phyloP scores from a whole-genome alignment of 2,113 vertebrate genomes.

The Podarcis raffonei region DNA sequence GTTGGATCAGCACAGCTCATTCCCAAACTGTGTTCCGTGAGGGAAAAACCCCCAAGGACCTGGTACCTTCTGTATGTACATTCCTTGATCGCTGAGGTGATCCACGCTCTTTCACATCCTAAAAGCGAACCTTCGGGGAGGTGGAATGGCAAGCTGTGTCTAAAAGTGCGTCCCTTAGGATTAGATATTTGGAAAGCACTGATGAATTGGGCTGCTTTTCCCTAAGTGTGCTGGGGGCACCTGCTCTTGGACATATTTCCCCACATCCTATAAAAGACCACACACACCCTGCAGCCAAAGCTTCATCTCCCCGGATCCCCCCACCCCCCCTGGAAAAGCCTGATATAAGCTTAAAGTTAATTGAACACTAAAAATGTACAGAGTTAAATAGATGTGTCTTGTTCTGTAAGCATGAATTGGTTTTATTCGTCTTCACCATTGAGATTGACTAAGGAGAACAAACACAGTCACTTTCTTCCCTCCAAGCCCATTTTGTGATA shows the following conservation, averaged over 20 bases:
- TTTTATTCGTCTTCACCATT: neutral
- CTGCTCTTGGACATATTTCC: neutral
- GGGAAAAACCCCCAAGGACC: no score
- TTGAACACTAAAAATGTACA: neutral
- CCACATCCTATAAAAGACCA: no score
- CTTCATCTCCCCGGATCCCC: neutral
- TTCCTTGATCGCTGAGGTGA: neutral
- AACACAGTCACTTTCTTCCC: neutral
- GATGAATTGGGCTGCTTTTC: neutral
- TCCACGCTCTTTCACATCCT: neutral
- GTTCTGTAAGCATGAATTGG: neutral
- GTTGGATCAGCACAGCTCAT: constrained; percentile 2
- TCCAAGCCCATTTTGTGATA: neutral
- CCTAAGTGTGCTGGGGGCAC: neutral
- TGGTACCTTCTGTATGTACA: no score
- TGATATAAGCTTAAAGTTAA: neutral
- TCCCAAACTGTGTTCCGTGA: no score
- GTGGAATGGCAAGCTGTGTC: no score
- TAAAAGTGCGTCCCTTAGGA: neutral
- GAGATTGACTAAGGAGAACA: neutral
- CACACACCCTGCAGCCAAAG: neutral
- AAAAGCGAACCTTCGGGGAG: neutral
- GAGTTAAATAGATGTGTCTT: neutral
- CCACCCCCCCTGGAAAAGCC: neutral
- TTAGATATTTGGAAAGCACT: neutral